Evolutionary conservation across 1,140 invertebrate genomes (phyloP).

Genomic region (Antheraea pernyi): DNA sequence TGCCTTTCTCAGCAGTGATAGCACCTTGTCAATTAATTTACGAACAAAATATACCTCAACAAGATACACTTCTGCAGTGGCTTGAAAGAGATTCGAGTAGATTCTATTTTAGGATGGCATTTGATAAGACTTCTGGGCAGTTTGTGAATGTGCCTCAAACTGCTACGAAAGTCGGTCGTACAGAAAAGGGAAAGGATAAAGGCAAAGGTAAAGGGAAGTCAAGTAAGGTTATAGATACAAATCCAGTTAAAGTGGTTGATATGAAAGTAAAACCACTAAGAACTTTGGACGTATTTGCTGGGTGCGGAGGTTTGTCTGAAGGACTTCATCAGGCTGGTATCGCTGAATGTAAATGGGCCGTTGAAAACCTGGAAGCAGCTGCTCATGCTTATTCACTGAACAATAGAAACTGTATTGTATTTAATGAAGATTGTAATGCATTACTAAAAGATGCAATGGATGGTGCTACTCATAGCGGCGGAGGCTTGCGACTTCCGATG

Average conservation of each 20-base stretch:
- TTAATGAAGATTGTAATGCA: constrained; percentile 90
- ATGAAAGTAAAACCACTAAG: constrained; percentile 77
- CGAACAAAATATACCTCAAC: constrained; percentile 61
- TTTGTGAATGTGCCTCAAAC: constrained; percentile 83
- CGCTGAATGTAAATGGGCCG: constrained; percentile 87
- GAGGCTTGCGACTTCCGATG: constrained; percentile 84
- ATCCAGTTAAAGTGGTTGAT: constrained; percentile 42
- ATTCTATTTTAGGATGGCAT: constrained; percentile 89
- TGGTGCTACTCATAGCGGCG: constrained; percentile 63
- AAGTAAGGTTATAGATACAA: constrained; percentile 64
- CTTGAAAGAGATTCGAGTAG: constrained; percentile 82
- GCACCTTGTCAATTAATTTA: constrained; percentile 64
- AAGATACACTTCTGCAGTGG: constrained; percentile 81
- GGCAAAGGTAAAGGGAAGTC: constrained; percentile 87
- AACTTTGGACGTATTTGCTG: constrained; percentile 93
- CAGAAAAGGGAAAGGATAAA: constrained; percentile 83
- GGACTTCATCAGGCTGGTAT: constrained; percentile 87
- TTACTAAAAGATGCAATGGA: constrained; percentile 84
- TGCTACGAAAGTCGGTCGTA: constrained; percentile 81
- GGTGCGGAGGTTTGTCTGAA: constrained; percentile 89
- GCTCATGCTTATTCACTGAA: constrained; percentile 91
- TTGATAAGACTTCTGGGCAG: constrained; percentile 80
- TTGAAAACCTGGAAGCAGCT: constrained; percentile 89
- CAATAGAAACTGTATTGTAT: constrained; percentile 87
- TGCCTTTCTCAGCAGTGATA: constrained; percentile 64